Evolutionary conservation across 1,140 invertebrate species (phyloP), one percentile per base, ranked within the genome.

Genomic region (Nasonia longicornis): DNA sequence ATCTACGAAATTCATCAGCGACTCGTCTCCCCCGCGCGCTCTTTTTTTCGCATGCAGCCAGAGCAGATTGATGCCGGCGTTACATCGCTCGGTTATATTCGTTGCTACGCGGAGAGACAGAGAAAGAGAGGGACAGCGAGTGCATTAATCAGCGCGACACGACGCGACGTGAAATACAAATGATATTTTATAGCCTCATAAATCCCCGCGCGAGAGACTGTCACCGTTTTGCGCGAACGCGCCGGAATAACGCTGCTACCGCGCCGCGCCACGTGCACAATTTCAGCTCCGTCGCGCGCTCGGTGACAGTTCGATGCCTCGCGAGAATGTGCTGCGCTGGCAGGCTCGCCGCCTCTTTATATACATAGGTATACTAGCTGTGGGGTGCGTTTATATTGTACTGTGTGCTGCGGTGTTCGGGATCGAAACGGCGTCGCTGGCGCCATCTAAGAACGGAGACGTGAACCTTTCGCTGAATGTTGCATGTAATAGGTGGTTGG

Each of bases 171-270:
- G 86, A 88, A 89, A 90, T 90, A 90, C 89, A 90, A 90, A 90
- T 90, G 89, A 90, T 90, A 90, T 90, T 90, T 90, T 90, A 90
- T 90, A 88, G 87, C 86, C 81, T 86, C 86, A 88, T 90, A 90
- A 90, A 90, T 90, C 86, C 88, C 88, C 4, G 26, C 6, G 66
- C 10, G 22, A 12, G 83, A 85, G 83, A 85, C 87, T 89, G 87
- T 89, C 89, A 89, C 84, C 86, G 86, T 85, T 82, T 71, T 74
- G 82, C 76, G 80, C 84, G 85, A 35, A 20, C 73, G 31, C 14
- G 48, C 42, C 31, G 63, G 20, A 72, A 58, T 58, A 11, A 22
- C 38, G 48, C 26, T 0, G 16, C 10, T 67, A 14, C 12, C 22
- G 16, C 16, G 70, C 3, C 31, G 0, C 26, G 26, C 26, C 26